Base-by-base conservation (phyloP, 2,888 invertebrate species). In the Napeogenes sylphis region DNA sequence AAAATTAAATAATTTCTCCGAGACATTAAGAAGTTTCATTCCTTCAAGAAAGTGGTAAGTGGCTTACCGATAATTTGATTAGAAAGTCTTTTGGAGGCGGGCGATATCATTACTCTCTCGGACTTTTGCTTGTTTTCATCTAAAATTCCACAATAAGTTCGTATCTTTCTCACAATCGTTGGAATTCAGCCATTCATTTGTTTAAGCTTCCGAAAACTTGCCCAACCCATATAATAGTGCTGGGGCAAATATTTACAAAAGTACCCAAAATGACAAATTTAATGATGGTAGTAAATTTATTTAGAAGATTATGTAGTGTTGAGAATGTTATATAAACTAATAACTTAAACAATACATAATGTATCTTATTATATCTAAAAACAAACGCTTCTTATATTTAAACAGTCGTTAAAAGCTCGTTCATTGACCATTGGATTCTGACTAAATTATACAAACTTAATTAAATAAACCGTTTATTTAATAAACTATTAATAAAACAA, bases 181-280 rank as follows among this genome's bases (percentile, higher is more conserved):
- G 70, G 73, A 76, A 76, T 78, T 78, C 70, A 71, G 71, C 58
- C 62, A 66, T 70, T 65, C 73, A 78, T 51, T 47, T 47, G n/a
- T 47, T 47, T 12, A 21, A 6, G 51, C 51, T 51, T 30, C 30
- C 21, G 30, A 51, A 30, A 51, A 51, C 12, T 14, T 51, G 30
- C 30, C 51, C 10, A 51, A 51, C 30, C 21, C 8, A 21, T 51
- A 51, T 6, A 30, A 51, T 30, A 30, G 30, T 3, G 6, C 10
- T 51, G 10, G 51, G 8, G 10, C 30, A 35, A 35, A 35, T 35
- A 35, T 35, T 0, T 35, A 35, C 35, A 35, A 35, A 35, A 35
- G 5, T 35, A 35, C 5, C 4, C 35, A 35, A 35, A 35, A 35
- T 35, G 35, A 35, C 4, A 35, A 35, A n/a, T n/a, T n/a, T n/a